A percentile compares a stretch with the other conserved stretches of the same genome.
phyloP scores from a whole-genome alignment of 2,888 invertebrate species.

The Dioctria linearis region DNA sequence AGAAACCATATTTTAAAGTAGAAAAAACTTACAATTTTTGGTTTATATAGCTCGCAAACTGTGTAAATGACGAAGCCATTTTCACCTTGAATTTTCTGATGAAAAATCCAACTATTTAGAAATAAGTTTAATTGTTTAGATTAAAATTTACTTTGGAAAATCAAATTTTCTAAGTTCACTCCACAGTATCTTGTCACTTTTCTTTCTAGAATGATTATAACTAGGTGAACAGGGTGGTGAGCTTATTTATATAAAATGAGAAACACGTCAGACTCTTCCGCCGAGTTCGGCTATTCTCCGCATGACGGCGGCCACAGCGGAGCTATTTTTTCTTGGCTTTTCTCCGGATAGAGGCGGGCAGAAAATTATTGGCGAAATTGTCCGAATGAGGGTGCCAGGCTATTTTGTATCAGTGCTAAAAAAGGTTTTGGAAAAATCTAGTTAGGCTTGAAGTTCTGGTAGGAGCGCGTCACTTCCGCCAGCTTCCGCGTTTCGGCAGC shows the following conservation, averaged over 20 bases:
- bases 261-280: slow-evolving; percentile 25
- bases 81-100: slow-evolving; percentile 16
- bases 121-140: slow-evolving; percentile 25
- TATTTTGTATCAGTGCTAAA: too few species aligned
- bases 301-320: too few species aligned
- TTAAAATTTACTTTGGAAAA: slow-evolving; percentile 23
- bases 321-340: too few species aligned
- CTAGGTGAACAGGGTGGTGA: slow-evolving; percentile 5
- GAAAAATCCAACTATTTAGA: not conserved
- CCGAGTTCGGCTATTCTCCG: too few species aligned
- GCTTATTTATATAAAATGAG: slow-evolving; percentile 24
- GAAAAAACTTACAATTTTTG: slow-evolving; percentile 67
- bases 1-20: not conserved
- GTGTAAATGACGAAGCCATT: slow-evolving; percentile 42
- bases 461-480: too few species aligned
- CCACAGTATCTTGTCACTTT: not conserved
- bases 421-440: too few species aligned
- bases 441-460: too few species aligned
- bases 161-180: not conserved
- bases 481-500: too few species aligned
- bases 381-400: too few species aligned
- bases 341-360: too few species aligned
- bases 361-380: too few species aligned
- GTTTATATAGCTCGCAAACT: slow-evolving; percentile 65
- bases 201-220: slow-evolving; percentile 29